Percentiles rank a stretch among this genome's conserved stretches.
These are phyloP conservation scores for Epizoanthus stellaris DNA, from an alignment of 92 coral and sea anemone genomes.

Conservation along the genomic window DNA sequence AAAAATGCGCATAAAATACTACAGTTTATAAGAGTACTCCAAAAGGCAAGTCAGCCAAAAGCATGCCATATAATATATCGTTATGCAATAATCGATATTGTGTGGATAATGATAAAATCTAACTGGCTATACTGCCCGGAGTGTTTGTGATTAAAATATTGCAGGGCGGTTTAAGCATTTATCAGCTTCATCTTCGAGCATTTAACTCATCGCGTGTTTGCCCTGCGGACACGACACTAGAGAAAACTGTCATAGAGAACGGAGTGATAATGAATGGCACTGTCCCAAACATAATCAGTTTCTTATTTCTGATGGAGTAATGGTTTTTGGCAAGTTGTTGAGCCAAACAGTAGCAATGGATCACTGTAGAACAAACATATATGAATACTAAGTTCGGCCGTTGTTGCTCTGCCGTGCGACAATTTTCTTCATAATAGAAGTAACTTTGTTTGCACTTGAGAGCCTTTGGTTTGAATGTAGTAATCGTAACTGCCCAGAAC, in stretches of 20 bases:
- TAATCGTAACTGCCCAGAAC: background rate
- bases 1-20: background rate
- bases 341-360: background rate
- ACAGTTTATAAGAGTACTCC: background rate
- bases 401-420: too few species aligned
- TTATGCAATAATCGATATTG: background rate
- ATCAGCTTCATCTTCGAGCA: conserved; percentile 18
- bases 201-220: conserved; percentile 35
- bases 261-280: background rate
- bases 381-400: background rate
- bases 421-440: too few species aligned
- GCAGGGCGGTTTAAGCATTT: conserved; percentile 22
- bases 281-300: background rate
- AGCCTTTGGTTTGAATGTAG: too few species aligned
- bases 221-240: conserved; percentile 21
- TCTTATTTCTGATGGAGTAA: background rate
- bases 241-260: background rate
- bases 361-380: background rate
- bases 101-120: background rate
- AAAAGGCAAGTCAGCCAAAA: background rate
- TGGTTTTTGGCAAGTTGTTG: background rate
- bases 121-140: background rate
- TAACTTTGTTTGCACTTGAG: too few species aligned
- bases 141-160: conserved; percentile 20
- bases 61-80: background rate